Conservation (phyloP, 2,113 vertebrate species). For the Mobula birostris region DNA sequence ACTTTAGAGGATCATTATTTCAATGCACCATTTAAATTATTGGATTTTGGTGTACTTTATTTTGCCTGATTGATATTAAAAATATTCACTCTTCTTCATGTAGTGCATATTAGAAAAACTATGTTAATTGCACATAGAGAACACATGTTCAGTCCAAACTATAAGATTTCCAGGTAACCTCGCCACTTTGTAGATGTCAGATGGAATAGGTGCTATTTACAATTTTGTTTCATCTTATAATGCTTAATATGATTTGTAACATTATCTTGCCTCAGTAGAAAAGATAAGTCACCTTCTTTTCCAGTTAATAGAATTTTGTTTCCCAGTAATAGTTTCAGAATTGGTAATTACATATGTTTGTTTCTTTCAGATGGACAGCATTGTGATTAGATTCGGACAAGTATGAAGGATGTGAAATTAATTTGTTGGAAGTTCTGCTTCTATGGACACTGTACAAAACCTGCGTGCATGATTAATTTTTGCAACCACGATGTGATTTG, state of each 20-base stretch:
- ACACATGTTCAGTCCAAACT: not conserved
- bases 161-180: not conserved
- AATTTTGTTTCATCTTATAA: not conserved
- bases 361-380: slow-evolving; percentile 47
- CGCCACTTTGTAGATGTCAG: not conserved
- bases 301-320: not conserved
- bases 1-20: not conserved
- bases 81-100: not conserved
- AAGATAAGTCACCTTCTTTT: not conserved
- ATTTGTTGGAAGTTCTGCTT: slow-evolving; percentile 8
- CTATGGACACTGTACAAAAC: slow-evolving; percentile 5
- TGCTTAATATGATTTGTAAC: not conserved
- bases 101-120: not conserved
- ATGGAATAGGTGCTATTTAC: not conserved
- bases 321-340: slow-evolving; percentile 17
- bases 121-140: not conserved
- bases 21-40: not conserved
- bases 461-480: slow-evolving; percentile 33
- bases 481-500: slow-evolving; percentile 58
- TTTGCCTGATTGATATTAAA: not conserved
- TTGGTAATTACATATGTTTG: slow-evolving; percentile 43
- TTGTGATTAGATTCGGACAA: slow-evolving; percentile 44
- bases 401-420: slow-evolving; percentile 44
- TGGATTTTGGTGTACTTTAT: not conserved
- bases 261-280: not conserved